phyloP scores from a whole-genome alignment of 2,797 vertebrate genomes.

The Lithobates pipiens region DNA sequence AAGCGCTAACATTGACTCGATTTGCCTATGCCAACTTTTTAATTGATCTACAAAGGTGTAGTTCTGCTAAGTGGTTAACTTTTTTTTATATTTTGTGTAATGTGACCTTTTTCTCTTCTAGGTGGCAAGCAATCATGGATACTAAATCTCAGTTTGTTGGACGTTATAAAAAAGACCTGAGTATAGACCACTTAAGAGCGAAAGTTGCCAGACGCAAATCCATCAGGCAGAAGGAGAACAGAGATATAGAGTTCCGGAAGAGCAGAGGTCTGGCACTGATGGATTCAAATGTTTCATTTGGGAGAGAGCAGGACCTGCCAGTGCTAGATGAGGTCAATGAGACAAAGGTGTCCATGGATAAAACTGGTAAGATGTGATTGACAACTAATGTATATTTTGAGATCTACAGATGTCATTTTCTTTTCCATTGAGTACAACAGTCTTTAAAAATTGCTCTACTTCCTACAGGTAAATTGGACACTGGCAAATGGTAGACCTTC shows the following conservation, averaged over 20 bases:
- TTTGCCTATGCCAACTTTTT: too few relatives aligned
- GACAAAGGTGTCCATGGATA: conserved; percentile 67
- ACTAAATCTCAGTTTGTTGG: conserved; percentile 75
- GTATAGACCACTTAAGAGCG: conserved; percentile 83
- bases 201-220: conserved; percentile 87
- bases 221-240: conserved; percentile 87
- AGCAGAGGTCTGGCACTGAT: conserved; percentile 79
- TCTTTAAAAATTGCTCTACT: too few relatives aligned
- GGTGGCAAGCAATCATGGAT: conserved; percentile 64
- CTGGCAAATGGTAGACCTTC: too few relatives aligned
- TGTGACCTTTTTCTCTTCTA: neutral
- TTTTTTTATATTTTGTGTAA: too few relatives aligned
- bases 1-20: too few relatives aligned
- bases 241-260: conserved; percentile 80
- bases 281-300: conserved; percentile 72
- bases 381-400: too few relatives aligned
- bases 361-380: conserved; percentile 69
- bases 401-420: too few relatives aligned
- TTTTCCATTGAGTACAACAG: too few relatives aligned
- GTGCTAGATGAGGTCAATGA: conserved; percentile 72
- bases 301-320: conserved; percentile 66
- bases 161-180: conserved; percentile 83
- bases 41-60: too few relatives aligned
- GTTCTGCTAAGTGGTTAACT: too few relatives aligned
- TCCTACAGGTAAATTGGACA: too few relatives aligned